phyloP scores from a whole-genome alignment of 1,140 invertebrate species.

The Propsilocerus akamusi region DNA sequence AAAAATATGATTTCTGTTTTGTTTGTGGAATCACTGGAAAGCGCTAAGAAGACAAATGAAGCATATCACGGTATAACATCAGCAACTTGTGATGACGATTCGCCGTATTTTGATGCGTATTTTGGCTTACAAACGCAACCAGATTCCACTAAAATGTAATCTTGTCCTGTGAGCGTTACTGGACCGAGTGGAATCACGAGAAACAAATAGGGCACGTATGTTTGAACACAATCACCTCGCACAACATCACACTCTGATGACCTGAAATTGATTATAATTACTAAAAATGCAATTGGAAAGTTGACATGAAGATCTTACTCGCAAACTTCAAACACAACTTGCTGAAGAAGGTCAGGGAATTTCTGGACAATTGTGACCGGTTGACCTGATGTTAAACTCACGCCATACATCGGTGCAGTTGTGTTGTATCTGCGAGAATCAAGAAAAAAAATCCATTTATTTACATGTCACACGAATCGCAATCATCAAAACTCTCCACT shows the following conservation, averaged over 20 bases:
- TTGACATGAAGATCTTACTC: slow-evolving; percentile 33
- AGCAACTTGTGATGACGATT: not conserved
- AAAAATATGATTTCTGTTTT: not conserved
- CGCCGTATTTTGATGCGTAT: slow-evolving; percentile 28
- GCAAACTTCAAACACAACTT: slow-evolving; percentile 82
- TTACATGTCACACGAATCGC: not conserved
- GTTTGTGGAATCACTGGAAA: too few species aligned
- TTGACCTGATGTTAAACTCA: slow-evolving; percentile 76
- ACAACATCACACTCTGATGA: slow-evolving; percentile 74
- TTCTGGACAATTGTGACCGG: slow-evolving; percentile 87
- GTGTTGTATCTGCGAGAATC: too few species aligned
- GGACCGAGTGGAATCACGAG: slow-evolving; percentile 76
- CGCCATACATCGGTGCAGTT: slow-evolving; percentile 83
- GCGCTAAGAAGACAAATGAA: too few species aligned
- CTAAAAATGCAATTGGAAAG: not conserved
- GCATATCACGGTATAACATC: not conserved
- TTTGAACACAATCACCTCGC: slow-evolving; percentile 75
- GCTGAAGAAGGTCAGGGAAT: slow-evolving; percentile 82
- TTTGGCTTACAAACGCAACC: slow-evolving; percentile 80
- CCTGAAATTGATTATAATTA: slow-evolving; percentile 28
- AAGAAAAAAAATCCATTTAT: too few species aligned
- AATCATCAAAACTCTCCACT: not conserved
- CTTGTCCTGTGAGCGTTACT: slow-evolving; percentile 76
- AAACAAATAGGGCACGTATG: slow-evolving; percentile 80
- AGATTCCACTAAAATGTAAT: slow-evolving; percentile 81